phyloP scores from a whole-genome alignment of 1,140 invertebrate genomes.

The Reticulitermes speratus region DNA sequence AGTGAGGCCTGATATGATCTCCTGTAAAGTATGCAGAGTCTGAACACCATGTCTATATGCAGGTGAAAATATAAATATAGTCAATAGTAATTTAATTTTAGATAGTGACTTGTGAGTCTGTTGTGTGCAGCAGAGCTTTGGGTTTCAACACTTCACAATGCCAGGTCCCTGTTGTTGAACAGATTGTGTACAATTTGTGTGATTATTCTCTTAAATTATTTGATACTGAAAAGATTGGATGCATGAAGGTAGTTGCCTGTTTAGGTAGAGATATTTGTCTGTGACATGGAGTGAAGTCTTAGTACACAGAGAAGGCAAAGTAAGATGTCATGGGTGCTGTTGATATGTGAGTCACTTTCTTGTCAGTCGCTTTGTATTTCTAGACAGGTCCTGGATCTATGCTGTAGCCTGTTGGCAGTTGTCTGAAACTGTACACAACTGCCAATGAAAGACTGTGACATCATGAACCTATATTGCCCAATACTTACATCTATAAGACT shows the following conservation, averaged over 20 bases:
- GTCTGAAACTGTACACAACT: neutral
- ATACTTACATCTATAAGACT: neutral
- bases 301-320: conserved; percentile 1
- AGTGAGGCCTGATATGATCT: neutral
- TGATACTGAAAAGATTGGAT: neutral
- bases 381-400: neutral
- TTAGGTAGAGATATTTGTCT: neutral
- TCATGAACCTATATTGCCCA: neutral
- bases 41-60: neutral
- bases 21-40: neutral
- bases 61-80: neutral
- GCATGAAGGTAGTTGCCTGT: neutral
- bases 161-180: neutral
- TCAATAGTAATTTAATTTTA: neutral
- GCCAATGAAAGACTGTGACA: neutral
- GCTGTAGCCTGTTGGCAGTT: neutral
- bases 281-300: neutral
- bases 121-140: neutral
- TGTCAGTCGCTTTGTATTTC: neutral
- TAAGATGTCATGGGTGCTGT: neutral
- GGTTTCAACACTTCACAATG: neutral
- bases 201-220: neutral
- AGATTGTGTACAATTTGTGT: neutral
- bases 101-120: neutral
- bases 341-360: neutral